Evolutionary conservation across 2,113 vertebrate genomes (phyloP), one percentile per base, ranked within the genome.

Genomic region (Chionodraco myersi): DNA sequence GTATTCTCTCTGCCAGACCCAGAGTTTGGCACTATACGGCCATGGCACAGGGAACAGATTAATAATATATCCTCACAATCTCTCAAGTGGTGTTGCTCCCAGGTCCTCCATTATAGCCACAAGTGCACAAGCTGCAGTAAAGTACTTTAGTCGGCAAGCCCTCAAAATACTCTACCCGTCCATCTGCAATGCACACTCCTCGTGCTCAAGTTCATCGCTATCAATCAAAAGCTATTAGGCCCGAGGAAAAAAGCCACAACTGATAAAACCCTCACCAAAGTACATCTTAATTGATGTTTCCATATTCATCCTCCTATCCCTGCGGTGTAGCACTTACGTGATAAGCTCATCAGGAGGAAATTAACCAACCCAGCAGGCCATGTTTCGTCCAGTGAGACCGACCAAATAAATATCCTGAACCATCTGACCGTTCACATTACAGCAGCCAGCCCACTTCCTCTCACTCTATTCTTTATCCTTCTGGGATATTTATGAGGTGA

Each of bases 11-110:
- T 54, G 41, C 74, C 11, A 12, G 77, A 53, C 59, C 75, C 26
- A 77, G 56, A 47, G 72, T 75, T 85, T 66, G 47, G 59, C 53
- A 34, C 61, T 70, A 67, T 64, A 57, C 63, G 82, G 86, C 68
- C 64, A 75, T 54, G 67, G 86, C 61, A 67, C 51, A 53, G 70
- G 75, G 61, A 83, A 77, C 63, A 72, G 86, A 91, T 92, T 83
- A 93, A 93, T 93, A 93, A 92, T 92, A 89, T 83, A 92, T 88
- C 83, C 44, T 57, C 82, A 77, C 75, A 83, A 87, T 87, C 87
- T 91, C 77, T 89, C 79, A 77, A 90, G 88, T 82, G 87, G 73
- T 71, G 74, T 72, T 75, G 78, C 87, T 92, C 86, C 76, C 72
- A 69, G 86, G 88, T 72, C 80, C 89, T 91, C 86, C 83, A 85